Evolutionary conservation across 1,140 invertebrate species (phyloP), one percentile per base, ranked within the genome.

Genomic region (Conus betulinus): DNA sequence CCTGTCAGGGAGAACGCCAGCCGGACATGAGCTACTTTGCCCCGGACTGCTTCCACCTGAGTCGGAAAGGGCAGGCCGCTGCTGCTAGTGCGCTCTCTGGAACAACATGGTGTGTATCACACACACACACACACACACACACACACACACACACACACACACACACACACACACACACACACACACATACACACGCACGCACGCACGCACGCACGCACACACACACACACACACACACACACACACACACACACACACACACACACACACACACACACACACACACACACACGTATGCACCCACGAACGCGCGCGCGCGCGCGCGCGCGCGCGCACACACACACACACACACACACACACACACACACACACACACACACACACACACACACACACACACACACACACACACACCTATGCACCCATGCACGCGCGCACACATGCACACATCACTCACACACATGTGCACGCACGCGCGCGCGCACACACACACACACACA

Each of bases 11-110:
- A 63, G 84, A 92, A 10, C 39, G 88, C 87, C 52, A 91, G 90
- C 51, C 95, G 0, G 97, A 97, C 94, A 95, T 96, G 81, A 94
- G 96, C 5, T 97, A 96, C 92, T 95, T 97, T 71, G 96, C 97
- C 3, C 94, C 95, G 15, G 97, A 97, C 93, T 97, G 97, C 95
- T 97, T 97, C 91, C 97, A 97, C 91, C 87, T 94, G 3, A 97
- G 96, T 91, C 96, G 97, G 91, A 96, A 96, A 85, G 95, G 95
- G 11, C 96, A 97, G 89, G 96, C 96, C 3, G 93, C 93, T 93
- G 95, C 92, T 11, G 94, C 94, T 20, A 91, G 90, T 51, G 94
- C 91, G 25, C n/a, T n/a, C 90, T 94, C 0, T 94, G 94, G 94
- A 94, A 94, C 67, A 94, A 94, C 87, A 93, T 94, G 94, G 94